Conservation (phyloP, 2,113 vertebrate genomes). For the Corythaeola cristata region DNA sequence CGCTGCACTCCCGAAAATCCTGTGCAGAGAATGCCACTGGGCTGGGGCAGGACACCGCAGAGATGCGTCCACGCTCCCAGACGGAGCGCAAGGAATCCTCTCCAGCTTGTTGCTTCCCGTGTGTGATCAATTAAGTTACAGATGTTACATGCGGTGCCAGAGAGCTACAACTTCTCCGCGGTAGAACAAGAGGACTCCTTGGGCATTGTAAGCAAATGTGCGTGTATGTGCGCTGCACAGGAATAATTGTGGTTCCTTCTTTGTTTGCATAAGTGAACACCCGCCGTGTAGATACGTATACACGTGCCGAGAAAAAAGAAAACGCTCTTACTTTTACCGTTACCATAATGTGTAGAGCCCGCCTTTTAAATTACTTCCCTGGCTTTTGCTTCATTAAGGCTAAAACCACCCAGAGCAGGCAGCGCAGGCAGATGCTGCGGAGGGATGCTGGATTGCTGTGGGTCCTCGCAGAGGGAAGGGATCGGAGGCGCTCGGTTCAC, state of each 20-base stretch:
- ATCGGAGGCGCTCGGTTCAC: neutral
- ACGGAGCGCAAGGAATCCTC: neutral
- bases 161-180: conserved; percentile 9
- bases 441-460: conserved; percentile 43
- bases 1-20: neutral
- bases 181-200: neutral
- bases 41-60: neutral
- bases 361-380: neutral
- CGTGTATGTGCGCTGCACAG: neutral
- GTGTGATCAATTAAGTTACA: conserved; percentile 37
- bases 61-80: neutral
- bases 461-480: neutral
- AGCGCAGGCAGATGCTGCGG: neutral
- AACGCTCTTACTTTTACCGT: neutral
- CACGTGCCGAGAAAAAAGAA: conserved; percentile 11
- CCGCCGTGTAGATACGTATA: neutral
- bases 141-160: neutral
- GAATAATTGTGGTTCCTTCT: neutral
- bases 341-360: neutral
- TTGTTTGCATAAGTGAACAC: conserved; percentile 13
- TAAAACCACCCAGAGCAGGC: neutral
- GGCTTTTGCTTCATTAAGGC: neutral
- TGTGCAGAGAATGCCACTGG: neutral
- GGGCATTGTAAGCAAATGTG: conserved; percentile 45
- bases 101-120: conserved; percentile 60